These are phyloP conservation scores for Melanogrammus aeglefinus DNA, from an alignment of 2,797 vertebrate genomes.

Conservation along the genomic window DNA sequence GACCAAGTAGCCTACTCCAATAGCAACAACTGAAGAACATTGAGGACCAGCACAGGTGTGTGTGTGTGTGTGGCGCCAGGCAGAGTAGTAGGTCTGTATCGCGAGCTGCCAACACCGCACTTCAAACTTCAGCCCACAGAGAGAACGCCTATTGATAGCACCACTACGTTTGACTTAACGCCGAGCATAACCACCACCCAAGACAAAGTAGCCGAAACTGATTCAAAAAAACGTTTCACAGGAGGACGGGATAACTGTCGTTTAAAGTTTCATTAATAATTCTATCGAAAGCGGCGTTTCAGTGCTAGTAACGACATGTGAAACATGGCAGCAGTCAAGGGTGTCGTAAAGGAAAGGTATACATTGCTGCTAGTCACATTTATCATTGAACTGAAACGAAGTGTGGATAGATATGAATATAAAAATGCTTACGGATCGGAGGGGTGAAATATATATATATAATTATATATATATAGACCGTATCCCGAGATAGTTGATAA, in stretches of 20 bases:
- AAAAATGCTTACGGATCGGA: slow-evolving; percentile 48
- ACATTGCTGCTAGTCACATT: too few relatives aligned
- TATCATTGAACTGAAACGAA: background rate
- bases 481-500: background rate
- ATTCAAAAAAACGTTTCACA: background rate
- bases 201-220: background rate
- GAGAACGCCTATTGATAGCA: background rate
- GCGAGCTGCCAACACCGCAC: background rate
- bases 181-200: background rate
- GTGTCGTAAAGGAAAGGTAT: background rate
- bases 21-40: background rate
- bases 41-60: background rate
- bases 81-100: background rate
- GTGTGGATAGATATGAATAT: background rate
- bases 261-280: background rate
- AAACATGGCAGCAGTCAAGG: background rate
- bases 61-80: background rate
- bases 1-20: background rate
- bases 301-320: background rate
- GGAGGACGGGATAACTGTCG: background rate
- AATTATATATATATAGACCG: background rate
- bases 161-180: background rate
- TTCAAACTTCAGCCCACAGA: background rate
- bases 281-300: background rate
- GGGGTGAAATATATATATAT: slow-evolving; percentile 30